Evolutionary conservation across 1,140 invertebrate species (phyloP).

Genomic region (Popillia japonica): DNA sequence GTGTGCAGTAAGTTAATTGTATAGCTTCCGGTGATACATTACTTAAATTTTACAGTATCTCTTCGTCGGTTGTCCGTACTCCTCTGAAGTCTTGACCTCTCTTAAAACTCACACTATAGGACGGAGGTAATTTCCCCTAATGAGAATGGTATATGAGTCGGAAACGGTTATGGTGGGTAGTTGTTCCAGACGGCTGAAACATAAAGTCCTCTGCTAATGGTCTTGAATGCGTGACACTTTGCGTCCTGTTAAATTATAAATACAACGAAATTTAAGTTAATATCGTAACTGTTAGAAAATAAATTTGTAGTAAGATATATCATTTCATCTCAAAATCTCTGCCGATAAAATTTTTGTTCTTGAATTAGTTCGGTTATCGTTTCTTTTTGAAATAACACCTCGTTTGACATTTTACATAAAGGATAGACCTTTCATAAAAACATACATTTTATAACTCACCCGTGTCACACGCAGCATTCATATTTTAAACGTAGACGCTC

Average conservation of each 20-base stretch:
- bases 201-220: conserved; percentile 14
- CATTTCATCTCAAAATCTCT: not conserved
- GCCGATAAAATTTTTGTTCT: not conserved
- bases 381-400: too few species aligned
- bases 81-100: not conserved
- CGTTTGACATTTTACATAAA: too few species aligned
- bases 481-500: not conserved
- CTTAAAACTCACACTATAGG: not conserved
- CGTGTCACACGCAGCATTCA: not conserved
- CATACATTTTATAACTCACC: not conserved
- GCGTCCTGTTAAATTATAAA: not conserved
- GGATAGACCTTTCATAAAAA: too few species aligned
- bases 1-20: not conserved
- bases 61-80: not conserved
- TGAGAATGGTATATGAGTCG: conserved; percentile 17
- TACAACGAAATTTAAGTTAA: not conserved
- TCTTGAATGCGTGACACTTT: conserved; percentile 10
- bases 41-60: not conserved
- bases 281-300: not conserved
- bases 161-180: conserved; percentile 17
- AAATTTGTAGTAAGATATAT: not conserved
- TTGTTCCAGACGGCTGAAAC: not conserved
- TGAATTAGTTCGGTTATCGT: not conserved
- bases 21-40: not conserved
- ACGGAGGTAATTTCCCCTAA: conserved; percentile 1